These are phyloP conservation scores for Miniopterus natalensis DNA, from an alignment of 2,113 vertebrate species.

Conservation along the genomic window DNA sequence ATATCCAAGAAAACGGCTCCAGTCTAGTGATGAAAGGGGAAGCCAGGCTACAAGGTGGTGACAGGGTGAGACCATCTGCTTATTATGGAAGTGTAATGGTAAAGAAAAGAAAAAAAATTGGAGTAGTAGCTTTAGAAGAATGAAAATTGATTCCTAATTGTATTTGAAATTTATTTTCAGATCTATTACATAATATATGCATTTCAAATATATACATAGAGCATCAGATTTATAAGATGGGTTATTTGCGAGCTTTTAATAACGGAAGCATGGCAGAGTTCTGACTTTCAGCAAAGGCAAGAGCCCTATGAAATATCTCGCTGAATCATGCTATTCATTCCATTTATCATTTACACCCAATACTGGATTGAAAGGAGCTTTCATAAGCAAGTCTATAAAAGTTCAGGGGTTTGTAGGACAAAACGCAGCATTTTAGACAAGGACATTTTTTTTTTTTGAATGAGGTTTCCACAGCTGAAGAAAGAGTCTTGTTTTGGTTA, in stretches of 20 bases:
- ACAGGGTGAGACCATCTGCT: neutral
- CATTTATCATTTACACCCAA: slow-evolving; percentile 54
- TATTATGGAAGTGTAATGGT: neutral
- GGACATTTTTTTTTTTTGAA: neutral
- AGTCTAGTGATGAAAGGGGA: neutral
- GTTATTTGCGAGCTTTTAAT: slow-evolving; percentile 60
- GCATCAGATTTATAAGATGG: slow-evolving; percentile 4
- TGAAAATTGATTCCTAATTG: slow-evolving; percentile 61
- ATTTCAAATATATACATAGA: slow-evolving; percentile 44
- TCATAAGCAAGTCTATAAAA: slow-evolving; percentile 50
- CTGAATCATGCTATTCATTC: slow-evolving; percentile 60
- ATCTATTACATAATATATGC: slow-evolving; percentile 52
- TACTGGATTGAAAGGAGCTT: slow-evolving; percentile 64
- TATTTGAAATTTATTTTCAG: slow-evolving; percentile 69
- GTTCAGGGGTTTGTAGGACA: slow-evolving; percentile 15
- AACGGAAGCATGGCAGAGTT: slow-evolving; percentile 49
- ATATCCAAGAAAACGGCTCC: neutral
- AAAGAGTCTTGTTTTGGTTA: slow-evolving; percentile 57
- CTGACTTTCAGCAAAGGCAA: slow-evolving; percentile 63
- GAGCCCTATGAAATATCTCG: neutral
- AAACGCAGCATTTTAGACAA: slow-evolving; percentile 54
- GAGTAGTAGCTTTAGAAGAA: slow-evolving; percentile 4
- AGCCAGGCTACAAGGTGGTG: neutral
- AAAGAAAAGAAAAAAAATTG: neutral
- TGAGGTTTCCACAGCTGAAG: neutral